Evolutionary conservation across 2,113 vertebrate genomes (phyloP).

Genomic region (Ailurus styani): DNA sequence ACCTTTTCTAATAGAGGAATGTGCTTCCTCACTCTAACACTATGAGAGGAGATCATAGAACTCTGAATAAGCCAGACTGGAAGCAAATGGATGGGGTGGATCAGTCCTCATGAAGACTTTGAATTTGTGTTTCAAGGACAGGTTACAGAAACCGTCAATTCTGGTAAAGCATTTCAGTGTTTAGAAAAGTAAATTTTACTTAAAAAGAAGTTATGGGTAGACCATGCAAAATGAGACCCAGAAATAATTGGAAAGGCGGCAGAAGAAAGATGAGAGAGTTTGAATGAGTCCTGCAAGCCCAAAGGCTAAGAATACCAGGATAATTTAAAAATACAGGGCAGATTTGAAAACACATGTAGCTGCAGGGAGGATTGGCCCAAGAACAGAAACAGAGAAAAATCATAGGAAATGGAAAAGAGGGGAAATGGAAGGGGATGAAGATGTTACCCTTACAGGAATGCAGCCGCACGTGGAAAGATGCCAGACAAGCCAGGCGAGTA

Average conservation of each 20-base stretch:
- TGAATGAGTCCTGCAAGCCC: conserved; percentile 74
- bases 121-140: conserved; percentile 1
- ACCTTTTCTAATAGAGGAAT: not conserved
- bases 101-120: not conserved
- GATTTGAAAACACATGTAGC: conserved; percentile 81
- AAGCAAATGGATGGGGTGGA: not conserved
- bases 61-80: not conserved
- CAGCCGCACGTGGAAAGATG: not conserved
- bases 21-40: not conserved
- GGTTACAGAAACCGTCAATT: not conserved
- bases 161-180: not conserved
- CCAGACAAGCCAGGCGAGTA: not conserved
- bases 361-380: conserved; percentile 75
- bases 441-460: conserved; percentile 48
- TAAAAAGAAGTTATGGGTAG: not conserved
- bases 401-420: conserved; percentile 78
- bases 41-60: not conserved
- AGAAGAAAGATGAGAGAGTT: conserved; percentile 72
- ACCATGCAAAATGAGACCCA: conserved; percentile 47
- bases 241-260: conserved; percentile 48
- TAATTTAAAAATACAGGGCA: conserved; percentile 81
- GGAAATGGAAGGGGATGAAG: conserved; percentile 77
- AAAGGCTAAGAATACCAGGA: conserved; percentile 81
- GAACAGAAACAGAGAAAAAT: conserved; percentile 69
- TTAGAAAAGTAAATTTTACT: conserved; percentile 31